Base-by-base conservation (phyloP, 2,888 invertebrate species). In the Mesochorus sp. region DNA sequence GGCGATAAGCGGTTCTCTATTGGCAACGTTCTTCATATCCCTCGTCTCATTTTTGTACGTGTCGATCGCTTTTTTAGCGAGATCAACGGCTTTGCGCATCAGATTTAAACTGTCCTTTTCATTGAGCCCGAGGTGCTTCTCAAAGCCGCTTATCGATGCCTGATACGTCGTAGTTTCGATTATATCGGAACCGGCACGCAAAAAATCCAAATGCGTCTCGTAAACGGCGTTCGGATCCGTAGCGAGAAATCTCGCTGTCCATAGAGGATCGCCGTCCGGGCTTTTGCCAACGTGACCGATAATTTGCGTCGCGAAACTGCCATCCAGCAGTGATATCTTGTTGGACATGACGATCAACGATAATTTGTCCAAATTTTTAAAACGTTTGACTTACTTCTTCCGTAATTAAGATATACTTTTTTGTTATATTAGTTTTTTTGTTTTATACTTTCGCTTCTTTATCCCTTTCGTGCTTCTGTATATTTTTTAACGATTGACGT, bases 241-340 rank as follows among this genome's bases (percentile, higher is more conserved):
- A 72, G 94, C 93, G 79, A 98, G 93, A 86, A 96, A 95, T 74
- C 96, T 93, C 3, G 97, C 95, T 86, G 96, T 97, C 98, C 97
- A 98, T 31, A 98, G 91, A 0, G 97, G 97, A 90, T 98, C 97
- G 0, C 95, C 95, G 88, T 97, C 96, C 73, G 97, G 95, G 68
- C 94, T 94, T 82, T 94, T 93, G 0, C 94, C 94, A 17, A 96
- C 95, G 89, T 96, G 95, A 59, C 94, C 94, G 1, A 95, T 94
- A 82, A 97, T 92, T 91, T 97, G 97, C 5, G 96, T 95, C 8
- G 96, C 95, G 90, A 97, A 96, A 2, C 97, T 97, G 0, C 97
- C 97, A 82, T 94, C 94, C 47, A 94, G 81, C n/a, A 94, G 88
- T 0, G 34, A 80, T 19, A 84, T 77, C 26, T 80, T 82, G 1